These are phyloP conservation scores for Arion vulgaris DNA, from an alignment of 1,140 invertebrate species.

Conservation along the genomic window DNA sequence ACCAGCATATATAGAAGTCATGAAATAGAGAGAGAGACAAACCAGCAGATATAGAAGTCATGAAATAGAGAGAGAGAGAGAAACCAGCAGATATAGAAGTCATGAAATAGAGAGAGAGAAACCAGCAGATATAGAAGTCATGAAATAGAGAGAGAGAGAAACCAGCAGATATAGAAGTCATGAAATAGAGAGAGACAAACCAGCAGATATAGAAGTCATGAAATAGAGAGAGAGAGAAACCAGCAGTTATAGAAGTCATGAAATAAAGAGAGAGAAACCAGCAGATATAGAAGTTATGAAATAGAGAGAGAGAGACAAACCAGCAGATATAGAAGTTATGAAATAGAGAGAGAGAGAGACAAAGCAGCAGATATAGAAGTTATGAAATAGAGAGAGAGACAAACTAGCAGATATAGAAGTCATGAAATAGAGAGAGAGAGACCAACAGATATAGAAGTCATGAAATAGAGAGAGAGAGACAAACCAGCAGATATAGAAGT, in stretches of 20 bases:
- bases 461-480: not conserved
- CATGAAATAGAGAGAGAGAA: not conserved
- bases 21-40: not conserved
- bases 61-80: not conserved
- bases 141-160: not conserved
- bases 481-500: not conserved
- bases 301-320: not conserved
- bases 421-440: not conserved
- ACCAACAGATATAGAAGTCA: not conserved
- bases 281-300: not conserved
- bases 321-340: not conserved
- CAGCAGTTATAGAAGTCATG: not conserved
- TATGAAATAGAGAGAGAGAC: not conserved
- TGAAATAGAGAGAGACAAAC: not conserved
- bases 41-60: not conserved
- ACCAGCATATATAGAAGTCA: too few species aligned
- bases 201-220: not conserved
- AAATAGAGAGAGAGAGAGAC: not conserved
- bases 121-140: not conserved
- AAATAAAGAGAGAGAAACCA: not conserved
- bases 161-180: not conserved
- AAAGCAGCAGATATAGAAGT: not conserved
- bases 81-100: not conserved
- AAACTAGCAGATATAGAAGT: not conserved
- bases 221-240: not conserved